Percentiles rank a stretch among this genome's conserved stretches.
Evolutionary conservation across 1,140 invertebrate species (phyloP).

Genomic region (Pseudobourletiella spinata): DNA sequence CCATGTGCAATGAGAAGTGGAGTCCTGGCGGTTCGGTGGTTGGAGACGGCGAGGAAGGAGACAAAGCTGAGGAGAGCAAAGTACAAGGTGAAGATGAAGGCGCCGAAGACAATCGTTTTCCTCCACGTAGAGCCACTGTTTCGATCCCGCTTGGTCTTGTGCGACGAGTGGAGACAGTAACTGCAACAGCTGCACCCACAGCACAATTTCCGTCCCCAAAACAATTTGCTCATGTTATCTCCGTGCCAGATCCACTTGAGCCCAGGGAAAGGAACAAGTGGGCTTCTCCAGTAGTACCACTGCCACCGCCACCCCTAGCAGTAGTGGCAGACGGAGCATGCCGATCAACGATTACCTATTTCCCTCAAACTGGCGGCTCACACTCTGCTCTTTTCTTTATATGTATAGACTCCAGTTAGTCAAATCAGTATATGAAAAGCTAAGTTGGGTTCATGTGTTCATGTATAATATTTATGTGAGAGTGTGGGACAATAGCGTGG

Average conservation of each 20-base stretch:
- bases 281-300: neutral
- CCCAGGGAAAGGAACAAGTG: neutral
- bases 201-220: slow-evolving; percentile 6
- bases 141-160: slow-evolving; percentile 10
- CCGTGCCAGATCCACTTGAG: neutral
- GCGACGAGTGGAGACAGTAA: neutral
- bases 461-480: too few species aligned
- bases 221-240: slow-evolving; percentile 20
- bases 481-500: too few species aligned
- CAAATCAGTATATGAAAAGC: too few species aligned
- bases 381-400: too few species aligned
- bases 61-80: slow-evolving; percentile 31
- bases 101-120: slow-evolving; percentile 26
- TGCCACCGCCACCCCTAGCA: neutral
- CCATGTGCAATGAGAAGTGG: neutral
- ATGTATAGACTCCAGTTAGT: too few species aligned
- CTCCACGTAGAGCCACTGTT: slow-evolving; percentile 17
- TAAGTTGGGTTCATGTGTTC: too few species aligned
- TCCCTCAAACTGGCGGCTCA: too few species aligned
- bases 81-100: slow-evolving; percentile 30
- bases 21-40: slow-evolving; percentile 9
- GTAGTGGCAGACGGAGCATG: too few species aligned
- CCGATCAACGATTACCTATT: too few species aligned
- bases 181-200: slow-evolving; percentile 6
- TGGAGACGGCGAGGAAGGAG: slow-evolving; percentile 30